Conservation (phyloP, 2,113 vertebrate genomes). For the Megaceryle maxima region DNA sequence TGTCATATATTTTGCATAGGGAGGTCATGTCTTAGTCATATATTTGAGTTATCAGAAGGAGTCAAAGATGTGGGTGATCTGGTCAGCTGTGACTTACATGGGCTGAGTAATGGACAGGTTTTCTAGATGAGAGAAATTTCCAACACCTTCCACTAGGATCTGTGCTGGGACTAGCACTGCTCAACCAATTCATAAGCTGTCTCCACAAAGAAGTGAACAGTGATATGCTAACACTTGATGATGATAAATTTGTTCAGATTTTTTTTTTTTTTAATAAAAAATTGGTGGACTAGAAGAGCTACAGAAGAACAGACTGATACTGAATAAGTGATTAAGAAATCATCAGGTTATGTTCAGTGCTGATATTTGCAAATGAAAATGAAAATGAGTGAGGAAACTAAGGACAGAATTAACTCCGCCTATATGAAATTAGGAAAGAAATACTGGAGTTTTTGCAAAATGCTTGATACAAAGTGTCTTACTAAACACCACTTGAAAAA, state of each 20-base stretch:
- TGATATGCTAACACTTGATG: not conserved
- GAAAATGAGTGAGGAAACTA: not conserved
- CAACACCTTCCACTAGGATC: not conserved
- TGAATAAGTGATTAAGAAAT: not conserved
- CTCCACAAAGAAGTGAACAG: not conserved
- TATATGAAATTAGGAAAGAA: not conserved
- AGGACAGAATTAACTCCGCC: not conserved
- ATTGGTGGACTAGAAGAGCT: not conserved
- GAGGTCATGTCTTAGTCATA: not conserved
- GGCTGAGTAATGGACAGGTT: not conserved
- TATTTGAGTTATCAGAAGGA: not conserved
- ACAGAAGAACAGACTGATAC: not conserved
- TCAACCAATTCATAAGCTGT: not conserved
- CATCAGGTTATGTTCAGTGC: not conserved
- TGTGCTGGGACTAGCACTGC: not conserved
- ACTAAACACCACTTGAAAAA: not conserved
- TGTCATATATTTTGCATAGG: not conserved
- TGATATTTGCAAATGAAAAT: not conserved
- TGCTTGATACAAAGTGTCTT: not conserved
- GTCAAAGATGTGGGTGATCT: not conserved
- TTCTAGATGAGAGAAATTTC: not conserved
- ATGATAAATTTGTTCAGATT: not conserved
- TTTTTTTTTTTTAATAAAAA: not conserved
- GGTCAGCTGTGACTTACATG: not conserved
- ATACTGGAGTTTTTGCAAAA: not conserved